These are phyloP conservation scores for Orgyia antiqua DNA, from an alignment of 2,888 invertebrate genomes.

Conservation along the genomic window DNA sequence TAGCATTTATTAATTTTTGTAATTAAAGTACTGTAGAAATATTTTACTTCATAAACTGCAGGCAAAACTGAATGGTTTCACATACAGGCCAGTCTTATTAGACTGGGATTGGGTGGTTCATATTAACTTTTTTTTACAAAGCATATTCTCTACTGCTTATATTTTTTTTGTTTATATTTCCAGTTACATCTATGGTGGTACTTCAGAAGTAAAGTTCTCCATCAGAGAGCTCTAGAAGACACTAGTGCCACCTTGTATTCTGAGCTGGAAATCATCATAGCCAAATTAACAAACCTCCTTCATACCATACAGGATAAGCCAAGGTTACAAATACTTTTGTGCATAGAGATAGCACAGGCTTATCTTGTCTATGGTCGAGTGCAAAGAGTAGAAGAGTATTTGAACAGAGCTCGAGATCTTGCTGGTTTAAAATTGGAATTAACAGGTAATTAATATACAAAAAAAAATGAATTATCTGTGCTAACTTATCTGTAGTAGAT, in stretches of 20 bases:
- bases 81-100: no score
- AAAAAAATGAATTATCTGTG: no score
- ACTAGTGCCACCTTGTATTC: constrained; percentile 82
- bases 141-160: no score
- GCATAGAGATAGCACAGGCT: constrained; percentile 80
- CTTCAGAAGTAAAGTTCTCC: constrained; percentile 83
- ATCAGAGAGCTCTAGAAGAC: constrained; percentile 88
- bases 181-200: constrained; percentile 83
- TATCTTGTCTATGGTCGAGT: constrained; percentile 86
- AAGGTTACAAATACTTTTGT: constrained; percentile 59
- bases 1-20: no score
- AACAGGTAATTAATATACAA: constrained; percentile 75
- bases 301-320: constrained; percentile 40
- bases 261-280: constrained; percentile 72
- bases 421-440: constrained; percentile 84
- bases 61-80: no score
- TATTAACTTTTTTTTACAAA: no score
- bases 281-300: constrained; percentile 58
- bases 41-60: no score
- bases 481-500: no score
- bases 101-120: no score
- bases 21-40: no score
- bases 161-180: background rate
- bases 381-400: constrained; percentile 82
- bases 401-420: constrained; percentile 80